Conservation (phyloP, 1,140 invertebrate species). For the Aethina tumida region DNA sequence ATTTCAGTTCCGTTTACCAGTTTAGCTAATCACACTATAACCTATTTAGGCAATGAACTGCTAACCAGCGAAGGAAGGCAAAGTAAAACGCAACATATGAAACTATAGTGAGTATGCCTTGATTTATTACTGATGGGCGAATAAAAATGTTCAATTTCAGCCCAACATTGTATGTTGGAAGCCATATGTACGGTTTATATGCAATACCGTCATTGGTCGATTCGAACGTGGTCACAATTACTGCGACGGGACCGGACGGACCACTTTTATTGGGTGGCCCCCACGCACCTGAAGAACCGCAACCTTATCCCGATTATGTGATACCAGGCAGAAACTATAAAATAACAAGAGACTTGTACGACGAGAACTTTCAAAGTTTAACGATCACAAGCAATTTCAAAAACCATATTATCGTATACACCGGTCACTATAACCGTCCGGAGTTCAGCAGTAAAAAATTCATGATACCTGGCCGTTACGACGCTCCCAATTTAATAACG, state of each 20-base stretch:
- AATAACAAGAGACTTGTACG: slow-evolving; percentile 16
- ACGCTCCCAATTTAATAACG: slow-evolving; percentile 19
- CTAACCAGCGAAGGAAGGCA: slow-evolving; percentile 20
- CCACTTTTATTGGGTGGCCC: slow-evolving; percentile 63
- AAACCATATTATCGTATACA: slow-evolving; percentile 35
- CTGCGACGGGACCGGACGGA: slow-evolving; percentile 46
- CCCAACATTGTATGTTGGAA: slow-evolving; percentile 87
- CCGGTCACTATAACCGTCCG: slow-evolving; percentile 75
- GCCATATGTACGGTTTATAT: slow-evolving; percentile 79
- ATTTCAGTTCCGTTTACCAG: slow-evolving; percentile 83
- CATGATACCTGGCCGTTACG: slow-evolving; percentile 13
- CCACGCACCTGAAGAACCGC: slow-evolving; percentile 28
- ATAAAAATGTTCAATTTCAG: slow-evolving; percentile 43
- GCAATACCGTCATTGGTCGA: slow-evolving; percentile 87
- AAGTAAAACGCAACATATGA: slow-evolving; percentile 53
- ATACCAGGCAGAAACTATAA: slow-evolving; percentile 34
- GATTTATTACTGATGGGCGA: background rate
- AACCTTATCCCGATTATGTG: slow-evolving; percentile 34
- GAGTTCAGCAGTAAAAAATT: slow-evolving; percentile 38
- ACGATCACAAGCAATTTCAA: slow-evolving; percentile 20
- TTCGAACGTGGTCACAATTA: slow-evolving; percentile 65
- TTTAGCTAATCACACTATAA: slow-evolving; percentile 75
- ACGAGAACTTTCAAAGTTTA: slow-evolving; percentile 33
- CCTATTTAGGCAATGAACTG: slow-evolving; percentile 26
- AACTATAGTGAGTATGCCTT: slow-evolving; percentile 57